Evolutionary conservation across 1,140 invertebrate species (phyloP).

Genomic region (Proctacanthus coquilletti): DNA sequence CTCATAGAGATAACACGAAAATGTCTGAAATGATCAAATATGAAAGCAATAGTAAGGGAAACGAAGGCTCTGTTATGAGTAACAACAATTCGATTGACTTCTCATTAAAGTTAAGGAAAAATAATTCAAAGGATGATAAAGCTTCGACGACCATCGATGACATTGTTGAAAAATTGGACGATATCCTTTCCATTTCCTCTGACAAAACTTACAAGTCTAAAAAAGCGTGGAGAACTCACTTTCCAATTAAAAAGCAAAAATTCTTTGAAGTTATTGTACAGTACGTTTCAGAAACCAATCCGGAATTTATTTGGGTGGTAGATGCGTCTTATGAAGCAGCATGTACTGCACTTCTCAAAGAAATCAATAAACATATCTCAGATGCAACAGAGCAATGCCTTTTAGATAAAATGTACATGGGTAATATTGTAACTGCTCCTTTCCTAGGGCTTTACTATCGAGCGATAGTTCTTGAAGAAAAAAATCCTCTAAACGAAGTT

Average conservation of each 20-base stretch:
- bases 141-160: too few species aligned
- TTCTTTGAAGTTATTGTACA: slow-evolving; percentile 7
- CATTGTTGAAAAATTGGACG: too few species aligned
- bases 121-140: too few species aligned
- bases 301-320: slow-evolving; percentile 2
- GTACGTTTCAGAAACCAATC: slow-evolving; percentile 3
- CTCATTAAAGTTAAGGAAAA: too few species aligned
- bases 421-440: slow-evolving; percentile 4
- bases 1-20: too few species aligned
- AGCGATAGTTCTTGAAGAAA: slow-evolving; percentile 4
- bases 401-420: background rate
- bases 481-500: background rate
- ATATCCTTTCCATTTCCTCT: too few species aligned
- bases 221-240: background rate
- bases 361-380: slow-evolving; percentile 5
- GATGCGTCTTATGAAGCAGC: slow-evolving; percentile 3
- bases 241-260: background rate
- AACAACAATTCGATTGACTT: too few species aligned
- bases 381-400: slow-evolving; percentile 1
- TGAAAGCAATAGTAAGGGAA: too few species aligned
- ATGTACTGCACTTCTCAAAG: slow-evolving; percentile 2
- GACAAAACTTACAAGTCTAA: too few species aligned
- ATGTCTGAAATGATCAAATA: too few species aligned
- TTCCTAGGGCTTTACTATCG: slow-evolving; percentile 3
- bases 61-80: too few species aligned